These are phyloP conservation scores for Drosophila macrothrix DNA, from an alignment of 2,888 invertebrate species.

Conservation along the genomic window DNA sequence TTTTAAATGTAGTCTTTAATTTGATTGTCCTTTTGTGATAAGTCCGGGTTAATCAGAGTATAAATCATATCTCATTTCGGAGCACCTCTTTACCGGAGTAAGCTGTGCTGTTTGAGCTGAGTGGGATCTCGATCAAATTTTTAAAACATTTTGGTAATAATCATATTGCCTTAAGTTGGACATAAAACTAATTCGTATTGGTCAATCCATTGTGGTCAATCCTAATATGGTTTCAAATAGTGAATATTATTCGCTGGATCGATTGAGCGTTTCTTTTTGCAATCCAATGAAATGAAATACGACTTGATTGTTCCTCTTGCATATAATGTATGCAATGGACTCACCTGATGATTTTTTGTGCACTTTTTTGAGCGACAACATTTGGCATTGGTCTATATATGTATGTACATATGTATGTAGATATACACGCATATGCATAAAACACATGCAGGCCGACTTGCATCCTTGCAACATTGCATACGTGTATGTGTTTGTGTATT, in stretches of 20 bases:
- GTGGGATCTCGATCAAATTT: neutral
- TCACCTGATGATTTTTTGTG: slow-evolving; percentile 69
- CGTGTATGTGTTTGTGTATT: neutral
- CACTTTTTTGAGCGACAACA: slow-evolving; percentile 6
- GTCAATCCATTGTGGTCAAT: neutral
- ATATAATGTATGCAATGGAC: slow-evolving; percentile 42
- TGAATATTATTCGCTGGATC: neutral
- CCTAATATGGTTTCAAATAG: neutral
- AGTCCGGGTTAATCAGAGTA: neutral
- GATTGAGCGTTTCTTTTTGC: neutral
- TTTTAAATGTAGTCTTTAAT: slow-evolving; percentile 44
- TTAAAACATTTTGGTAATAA: neutral
- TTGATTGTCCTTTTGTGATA: neutral
- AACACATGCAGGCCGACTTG: too few relatives aligned
- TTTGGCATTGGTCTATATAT: slow-evolving; percentile 2
- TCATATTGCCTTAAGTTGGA: neutral
- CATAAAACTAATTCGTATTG: neutral
- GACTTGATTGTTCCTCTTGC: neutral
- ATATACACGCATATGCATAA: neutral
- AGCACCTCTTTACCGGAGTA: neutral
- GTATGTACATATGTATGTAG: slow-evolving; percentile 14
- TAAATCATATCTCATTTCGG: neutral
- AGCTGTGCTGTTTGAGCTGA: neutral
- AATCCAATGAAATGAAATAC: neutral
- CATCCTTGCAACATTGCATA: neutral